Evolutionary conservation across 2,888 invertebrate genomes (phyloP).

Genomic region (Chrysina gloriosa): DNA sequence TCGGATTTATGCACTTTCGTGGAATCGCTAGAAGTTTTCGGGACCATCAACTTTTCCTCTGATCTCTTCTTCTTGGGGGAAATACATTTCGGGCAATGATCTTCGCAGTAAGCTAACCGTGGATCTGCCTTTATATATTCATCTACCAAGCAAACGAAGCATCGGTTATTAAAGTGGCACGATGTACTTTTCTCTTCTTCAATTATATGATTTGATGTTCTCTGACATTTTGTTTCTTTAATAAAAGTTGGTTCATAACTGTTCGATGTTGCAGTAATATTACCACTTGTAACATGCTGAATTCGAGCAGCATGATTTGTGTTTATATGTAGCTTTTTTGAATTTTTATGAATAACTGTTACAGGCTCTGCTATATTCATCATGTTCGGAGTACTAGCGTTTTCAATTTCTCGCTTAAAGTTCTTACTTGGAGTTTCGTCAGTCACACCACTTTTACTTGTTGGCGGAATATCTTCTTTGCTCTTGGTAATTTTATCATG

Average conservation of each 20-base stretch:
- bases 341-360: background rate
- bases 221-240: too few relatives aligned
- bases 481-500: background rate
- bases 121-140: background rate
- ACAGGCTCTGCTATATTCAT: too few relatives aligned
- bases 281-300: background rate
- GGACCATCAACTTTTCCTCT: too few relatives aligned
- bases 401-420: slow-evolving; percentile 1
- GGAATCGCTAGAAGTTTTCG: too few relatives aligned
- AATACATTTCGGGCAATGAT: slow-evolving; percentile 28
- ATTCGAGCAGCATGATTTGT: background rate
- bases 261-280: background rate
- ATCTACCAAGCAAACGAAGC: background rate
- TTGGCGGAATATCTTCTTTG: background rate
- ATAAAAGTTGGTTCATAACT: too few relatives aligned
- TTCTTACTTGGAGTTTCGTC: background rate
- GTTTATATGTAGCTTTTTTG: background rate
- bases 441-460: background rate
- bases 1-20: too few relatives aligned
- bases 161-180: background rate
- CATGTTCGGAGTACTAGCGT: background rate
- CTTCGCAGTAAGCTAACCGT: slow-evolving; percentile 3
- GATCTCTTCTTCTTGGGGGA: too few relatives aligned
- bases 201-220: background rate
- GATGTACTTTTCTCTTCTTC: background rate